Percentiles rank a stretch among this genome's conserved stretches.
Evolutionary conservation across 1,140 invertebrate species (phyloP).

Genomic region (Eulimnadia texana): DNA sequence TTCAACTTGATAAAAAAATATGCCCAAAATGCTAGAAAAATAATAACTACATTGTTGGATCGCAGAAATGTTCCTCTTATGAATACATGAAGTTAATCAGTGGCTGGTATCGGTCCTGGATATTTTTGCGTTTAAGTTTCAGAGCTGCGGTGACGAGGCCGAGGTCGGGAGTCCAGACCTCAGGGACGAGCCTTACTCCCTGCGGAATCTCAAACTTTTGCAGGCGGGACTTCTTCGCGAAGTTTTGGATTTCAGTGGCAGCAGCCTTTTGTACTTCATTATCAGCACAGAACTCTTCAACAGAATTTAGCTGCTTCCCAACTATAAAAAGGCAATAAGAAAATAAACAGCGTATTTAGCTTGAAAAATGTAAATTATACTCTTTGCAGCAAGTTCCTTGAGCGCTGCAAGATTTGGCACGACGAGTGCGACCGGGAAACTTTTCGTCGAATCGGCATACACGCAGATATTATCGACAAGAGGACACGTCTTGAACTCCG

Average conservation of each 20-base stretch:
- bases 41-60: background rate
- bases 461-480: slow-evolving; percentile 92
- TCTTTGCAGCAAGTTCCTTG: slow-evolving; percentile 9
- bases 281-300: slow-evolving; percentile 60
- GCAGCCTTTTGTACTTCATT: slow-evolving; percentile 57
- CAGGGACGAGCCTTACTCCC: slow-evolving; percentile 71
- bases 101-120: slow-evolving; percentile 77
- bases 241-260: slow-evolving; percentile 54
- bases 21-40: background rate
- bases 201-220: slow-evolving; percentile 84
- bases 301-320: slow-evolving; percentile 23
- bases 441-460: slow-evolving; percentile 71
- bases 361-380: background rate
- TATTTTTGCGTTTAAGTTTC: slow-evolving; percentile 89
- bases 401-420: slow-evolving; percentile 57
- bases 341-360: background rate
- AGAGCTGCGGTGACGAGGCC: slow-evolving; percentile 93
- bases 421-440: slow-evolving; percentile 76
- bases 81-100: slow-evolving; percentile 82
- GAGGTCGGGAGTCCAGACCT: slow-evolving; percentile 91
- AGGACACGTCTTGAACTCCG: slow-evolving; percentile 81
- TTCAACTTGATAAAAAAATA: background rate
- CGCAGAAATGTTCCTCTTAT: background rate
- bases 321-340: background rate
- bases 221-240: slow-evolving; percentile 55